These are phyloP conservation scores for Dicyrtomina minuta DNA, from an alignment of 2,888 invertebrate genomes.

Conservation along the genomic window DNA sequence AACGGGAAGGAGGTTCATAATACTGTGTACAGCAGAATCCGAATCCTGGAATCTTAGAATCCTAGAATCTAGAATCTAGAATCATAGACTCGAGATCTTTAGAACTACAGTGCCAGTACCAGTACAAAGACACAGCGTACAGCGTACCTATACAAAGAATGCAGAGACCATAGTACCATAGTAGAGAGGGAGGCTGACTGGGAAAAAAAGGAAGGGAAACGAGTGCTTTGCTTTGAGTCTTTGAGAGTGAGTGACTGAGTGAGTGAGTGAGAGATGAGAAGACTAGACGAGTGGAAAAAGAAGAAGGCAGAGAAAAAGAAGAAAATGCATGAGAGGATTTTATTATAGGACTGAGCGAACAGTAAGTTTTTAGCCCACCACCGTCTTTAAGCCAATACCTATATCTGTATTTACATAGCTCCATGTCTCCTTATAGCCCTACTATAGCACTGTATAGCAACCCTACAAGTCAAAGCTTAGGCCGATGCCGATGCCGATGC, in stretches of 20 bases:
- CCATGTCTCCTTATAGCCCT: too few relatives aligned
- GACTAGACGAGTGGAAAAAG: not conserved
- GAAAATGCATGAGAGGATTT: not conserved
- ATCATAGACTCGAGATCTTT: too few relatives aligned
- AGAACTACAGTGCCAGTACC: too few relatives aligned
- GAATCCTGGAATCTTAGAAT: too few relatives aligned
- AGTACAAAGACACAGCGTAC: constrained; percentile 2
- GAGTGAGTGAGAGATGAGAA: not conserved
- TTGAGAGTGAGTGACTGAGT: not conserved
- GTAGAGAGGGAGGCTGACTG: not conserved
- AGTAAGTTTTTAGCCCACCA: constrained; percentile 6
- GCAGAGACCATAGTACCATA: not conserved
- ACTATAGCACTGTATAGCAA: too few relatives aligned
- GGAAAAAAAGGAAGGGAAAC: constrained; percentile 1
- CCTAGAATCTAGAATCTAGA: too few relatives aligned
- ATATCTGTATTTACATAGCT: too few relatives aligned
- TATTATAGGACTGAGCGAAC: constrained; percentile 11
- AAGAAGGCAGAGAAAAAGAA: not conserved
- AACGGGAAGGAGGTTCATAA: not conserved
- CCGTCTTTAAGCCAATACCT: too few relatives aligned
- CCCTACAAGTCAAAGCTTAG: too few relatives aligned
- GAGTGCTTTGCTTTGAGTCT: too few relatives aligned
- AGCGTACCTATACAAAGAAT: not conserved
- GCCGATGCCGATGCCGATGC: too few relatives aligned
- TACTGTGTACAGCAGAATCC: not conserved